These are phyloP conservation scores for Euleptes europaea DNA, from an alignment of 2,113 vertebrate species.

Conservation along the genomic window DNA sequence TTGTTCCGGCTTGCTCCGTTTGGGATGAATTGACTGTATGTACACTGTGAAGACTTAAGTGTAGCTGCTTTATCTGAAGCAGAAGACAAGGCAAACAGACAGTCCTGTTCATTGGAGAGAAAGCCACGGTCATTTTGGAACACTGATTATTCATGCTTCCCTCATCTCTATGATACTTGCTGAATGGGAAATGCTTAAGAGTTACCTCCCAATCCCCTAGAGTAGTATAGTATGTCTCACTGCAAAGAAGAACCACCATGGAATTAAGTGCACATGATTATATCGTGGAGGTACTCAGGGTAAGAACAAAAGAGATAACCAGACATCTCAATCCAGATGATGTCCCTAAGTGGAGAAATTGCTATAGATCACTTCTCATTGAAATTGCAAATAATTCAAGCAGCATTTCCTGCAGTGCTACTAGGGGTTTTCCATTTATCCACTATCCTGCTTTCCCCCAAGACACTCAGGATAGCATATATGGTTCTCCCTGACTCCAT, in stretches of 20 bases:
- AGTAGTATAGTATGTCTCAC: conserved; percentile 35
- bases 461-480: too few species aligned
- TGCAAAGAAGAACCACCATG: conserved; percentile 63
- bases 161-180: background rate
- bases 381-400: conserved; percentile 35
- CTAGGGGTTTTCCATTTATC: background rate
- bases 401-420: conserved; percentile 40
- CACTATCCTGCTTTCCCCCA: too few species aligned
- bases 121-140: background rate
- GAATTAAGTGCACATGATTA: conserved; percentile 60
- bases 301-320: conserved; percentile 61
- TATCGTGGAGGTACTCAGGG: conserved; percentile 63
- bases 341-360: conserved; percentile 43
- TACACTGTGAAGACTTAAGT: background rate
- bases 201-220: background rate
- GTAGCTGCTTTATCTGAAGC: conserved; percentile 8
- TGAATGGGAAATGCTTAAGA: background rate
- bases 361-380: conserved; percentile 48
- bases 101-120: conserved; percentile 5
- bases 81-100: background rate
- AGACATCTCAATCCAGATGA: conserved; percentile 37
- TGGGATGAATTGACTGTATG: background rate
- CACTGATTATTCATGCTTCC: background rate
- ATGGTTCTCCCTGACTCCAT: too few species aligned
- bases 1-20: background rate